A percentile compares a stretch with the other conserved stretches of the same genome.
phyloP scores from a whole-genome alignment of 1,140 invertebrate genomes.

The Hylyphantes graminicola region DNA sequence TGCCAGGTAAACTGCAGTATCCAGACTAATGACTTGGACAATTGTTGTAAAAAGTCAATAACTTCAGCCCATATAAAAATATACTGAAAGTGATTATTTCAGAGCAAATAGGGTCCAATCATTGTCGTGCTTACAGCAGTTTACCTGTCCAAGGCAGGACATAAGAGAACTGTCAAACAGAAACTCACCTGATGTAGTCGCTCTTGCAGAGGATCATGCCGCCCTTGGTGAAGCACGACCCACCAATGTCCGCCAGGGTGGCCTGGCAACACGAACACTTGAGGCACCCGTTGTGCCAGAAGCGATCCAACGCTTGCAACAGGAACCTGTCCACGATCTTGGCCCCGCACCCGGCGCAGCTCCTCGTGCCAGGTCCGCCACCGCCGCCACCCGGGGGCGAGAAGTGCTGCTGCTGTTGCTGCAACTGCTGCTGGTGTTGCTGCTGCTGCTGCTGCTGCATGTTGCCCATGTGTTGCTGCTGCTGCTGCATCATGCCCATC shows the following conservation, averaged over 20 bases:
- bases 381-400: constrained; percentile 9
- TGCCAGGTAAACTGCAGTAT: no score
- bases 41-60: no score
- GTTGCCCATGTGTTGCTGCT: constrained; percentile 33
- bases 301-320: constrained; percentile 87
- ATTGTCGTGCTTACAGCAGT: not conserved
- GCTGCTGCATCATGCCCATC: constrained; percentile 44
- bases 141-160: not conserved
- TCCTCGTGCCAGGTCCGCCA: constrained; percentile 62
- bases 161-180: not conserved
- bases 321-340: constrained; percentile 90
- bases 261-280: constrained; percentile 90
- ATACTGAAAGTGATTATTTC: no score
- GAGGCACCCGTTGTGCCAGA: constrained; percentile 91
- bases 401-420: constrained; percentile 33
- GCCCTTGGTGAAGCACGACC: constrained; percentile 88
- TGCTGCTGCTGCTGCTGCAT: constrained; percentile 37
- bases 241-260: constrained; percentile 86
- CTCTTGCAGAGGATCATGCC: constrained; percentile 94
- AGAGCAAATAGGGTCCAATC: no score
- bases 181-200: constrained; percentile 89
- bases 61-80: no score
- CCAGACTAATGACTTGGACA: no score
- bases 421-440: constrained; percentile 30
- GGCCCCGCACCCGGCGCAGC: constrained; percentile 73